Conservation (phyloP, 2,888 invertebrate genomes). For the Chaetogeoica ovagalla region DNA sequence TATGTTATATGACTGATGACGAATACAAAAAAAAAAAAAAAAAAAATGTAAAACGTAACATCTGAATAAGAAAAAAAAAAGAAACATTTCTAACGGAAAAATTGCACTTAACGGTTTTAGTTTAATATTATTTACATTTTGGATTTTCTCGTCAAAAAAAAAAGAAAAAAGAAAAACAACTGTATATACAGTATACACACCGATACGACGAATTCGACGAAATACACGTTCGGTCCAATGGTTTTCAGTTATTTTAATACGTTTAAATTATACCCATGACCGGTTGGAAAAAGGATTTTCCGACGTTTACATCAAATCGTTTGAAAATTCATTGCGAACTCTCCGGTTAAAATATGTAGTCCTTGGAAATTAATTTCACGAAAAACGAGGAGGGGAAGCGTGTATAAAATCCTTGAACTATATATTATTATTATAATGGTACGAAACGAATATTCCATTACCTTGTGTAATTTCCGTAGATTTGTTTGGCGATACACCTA, state of each 20-base stretch:
- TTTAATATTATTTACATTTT: too few species aligned
- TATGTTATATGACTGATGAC: too few species aligned
- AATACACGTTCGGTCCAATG: slow-evolving; percentile 38
- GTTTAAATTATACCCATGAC: slow-evolving; percentile 35
- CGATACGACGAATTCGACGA: slow-evolving; percentile 23
- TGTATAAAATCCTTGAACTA: slow-evolving; percentile 50
- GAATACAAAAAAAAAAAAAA: too few species aligned
- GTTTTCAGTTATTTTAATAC: slow-evolving; percentile 36
- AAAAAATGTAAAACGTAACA: too few species aligned
- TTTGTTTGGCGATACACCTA: slow-evolving; percentile 9
- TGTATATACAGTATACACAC: background rate
- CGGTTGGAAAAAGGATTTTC: slow-evolving; percentile 28
- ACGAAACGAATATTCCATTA: slow-evolving; percentile 25
- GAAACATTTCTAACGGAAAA: too few species aligned
- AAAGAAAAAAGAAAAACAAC: too few species aligned
- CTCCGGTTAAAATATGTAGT: slow-evolving; percentile 19
- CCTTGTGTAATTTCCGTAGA: slow-evolving; percentile 25
- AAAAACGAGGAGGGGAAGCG: slow-evolving; percentile 30
- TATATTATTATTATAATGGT: slow-evolving; percentile 5
- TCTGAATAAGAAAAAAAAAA: too few species aligned
- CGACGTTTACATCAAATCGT: slow-evolving; percentile 28
- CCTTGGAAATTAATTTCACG: slow-evolving; percentile 43
- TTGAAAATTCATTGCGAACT: slow-evolving; percentile 22
- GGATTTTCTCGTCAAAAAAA: too few species aligned
- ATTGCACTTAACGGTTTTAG: too few species aligned